Evolutionary conservation across 2,113 vertebrate genomes (phyloP), one percentile per base, ranked within the genome.

Genomic region (Grammomys dolichurus): DNA sequence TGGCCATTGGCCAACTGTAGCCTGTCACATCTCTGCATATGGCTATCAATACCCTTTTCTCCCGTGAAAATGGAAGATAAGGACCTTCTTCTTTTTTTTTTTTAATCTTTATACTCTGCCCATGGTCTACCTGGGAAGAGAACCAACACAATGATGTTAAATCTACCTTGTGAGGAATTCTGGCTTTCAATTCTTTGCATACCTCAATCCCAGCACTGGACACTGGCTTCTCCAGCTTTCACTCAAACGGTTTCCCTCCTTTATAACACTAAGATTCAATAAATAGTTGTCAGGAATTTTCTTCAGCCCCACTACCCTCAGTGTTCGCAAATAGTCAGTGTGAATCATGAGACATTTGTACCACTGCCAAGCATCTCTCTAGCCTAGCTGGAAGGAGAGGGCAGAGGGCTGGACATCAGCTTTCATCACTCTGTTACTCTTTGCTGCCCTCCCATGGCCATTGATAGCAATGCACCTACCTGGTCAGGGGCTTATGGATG

Each of bases 361-460:
- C n/a, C 72, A 73, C 2, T 93, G 72, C 67, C 58, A 56, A 67
- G 9, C 0, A 48, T 77, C 69, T 40, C 0, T 60, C n/a, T 75
- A 19, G 22, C 56, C 48, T 4, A 65, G 81, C 40, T 73, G 40
- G 40, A 4, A 19, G 26, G 58, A 85, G 40, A 14, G 40, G 40
- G 12, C 12, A 40, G 4, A 31, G 14, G 58, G 24, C 43, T 8
- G 14, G 81, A 63, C n/a, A 36, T 51, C 54, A 76, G 28, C 40
- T 40, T 67, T 36, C 40, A 22, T 81, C 70, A 69, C 94, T 96
- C 90, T 89, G 36, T 86, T 95, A 51, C 95, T 60, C 73, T 96
- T 92, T 98, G 90, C 96, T 98, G 96, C 97, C 97, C 95, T 96
- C 97, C 51, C 5, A 89, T 97, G 97, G 97, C 72, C 73, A 58